Evolutionary conservation across 2,113 vertebrate genomes (phyloP).

Genomic region (Labeo rohita): DNA sequence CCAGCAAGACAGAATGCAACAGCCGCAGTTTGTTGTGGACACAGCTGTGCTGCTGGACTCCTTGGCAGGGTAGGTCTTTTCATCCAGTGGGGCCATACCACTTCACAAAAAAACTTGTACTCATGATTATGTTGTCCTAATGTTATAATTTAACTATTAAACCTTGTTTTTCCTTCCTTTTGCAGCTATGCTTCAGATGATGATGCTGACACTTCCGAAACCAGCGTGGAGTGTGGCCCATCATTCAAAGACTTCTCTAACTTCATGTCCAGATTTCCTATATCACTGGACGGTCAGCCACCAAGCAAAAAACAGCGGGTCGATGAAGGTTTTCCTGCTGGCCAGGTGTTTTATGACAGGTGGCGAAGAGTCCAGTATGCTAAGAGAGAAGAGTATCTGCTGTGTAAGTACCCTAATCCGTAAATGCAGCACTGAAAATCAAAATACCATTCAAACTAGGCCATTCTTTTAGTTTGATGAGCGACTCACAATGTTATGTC

Average conservation of each 20-base stretch:
- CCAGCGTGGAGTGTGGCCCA: neutral
- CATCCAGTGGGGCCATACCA: neutral
- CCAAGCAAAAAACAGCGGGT: neutral
- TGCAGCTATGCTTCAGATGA: neutral
- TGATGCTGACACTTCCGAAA: too few species aligned
- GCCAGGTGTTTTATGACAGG: neutral
- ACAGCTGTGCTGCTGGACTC: conserved; percentile 1
- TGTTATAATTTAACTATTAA: too few species aligned
- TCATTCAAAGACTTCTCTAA: neutral
- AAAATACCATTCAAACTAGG: neutral
- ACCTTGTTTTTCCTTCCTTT: neutral
- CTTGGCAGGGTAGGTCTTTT: neutral
- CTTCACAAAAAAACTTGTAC: too few species aligned
- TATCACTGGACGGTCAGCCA: neutral
- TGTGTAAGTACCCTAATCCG: conserved; percentile 23
- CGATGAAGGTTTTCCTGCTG: neutral
- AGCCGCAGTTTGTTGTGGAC: neutral
- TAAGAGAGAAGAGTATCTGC: neutral
- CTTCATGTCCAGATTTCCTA: neutral
- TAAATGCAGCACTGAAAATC: neutral
- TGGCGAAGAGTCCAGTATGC: neutral
- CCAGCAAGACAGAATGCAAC: neutral
- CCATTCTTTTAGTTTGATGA: neutral
- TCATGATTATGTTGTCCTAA: too few species aligned
- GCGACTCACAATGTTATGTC: neutral